Conservation (phyloP, 2,797 vertebrate genomes). For the Fundulus diaphanus region DNA sequence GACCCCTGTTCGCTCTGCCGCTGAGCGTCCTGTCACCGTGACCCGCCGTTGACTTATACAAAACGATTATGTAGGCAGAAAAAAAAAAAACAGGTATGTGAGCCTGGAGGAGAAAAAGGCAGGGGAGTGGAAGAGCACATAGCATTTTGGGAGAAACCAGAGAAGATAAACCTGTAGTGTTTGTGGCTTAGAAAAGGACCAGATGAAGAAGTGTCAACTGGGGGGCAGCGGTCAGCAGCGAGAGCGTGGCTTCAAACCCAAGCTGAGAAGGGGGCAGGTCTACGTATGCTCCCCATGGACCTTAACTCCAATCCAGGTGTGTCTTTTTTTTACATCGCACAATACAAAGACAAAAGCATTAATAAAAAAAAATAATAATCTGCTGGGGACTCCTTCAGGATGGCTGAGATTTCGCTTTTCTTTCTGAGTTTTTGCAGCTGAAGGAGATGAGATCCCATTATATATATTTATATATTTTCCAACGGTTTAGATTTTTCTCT, state of each 20-base stretch:
- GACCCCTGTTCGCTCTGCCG: slow-evolving; percentile 60
- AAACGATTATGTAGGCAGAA: slow-evolving; percentile 44
- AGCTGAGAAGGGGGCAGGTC: slow-evolving; percentile 52
- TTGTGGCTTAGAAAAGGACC: slow-evolving; percentile 58
- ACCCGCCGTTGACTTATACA: slow-evolving; percentile 60
- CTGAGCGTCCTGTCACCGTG: slow-evolving; percentile 49
- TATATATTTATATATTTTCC: background rate
- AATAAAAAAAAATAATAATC: slow-evolving; percentile 20
- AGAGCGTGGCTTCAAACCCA: slow-evolving; percentile 58
- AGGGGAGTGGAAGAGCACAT: slow-evolving; percentile 28
- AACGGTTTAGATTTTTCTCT: slow-evolving; percentile 6
- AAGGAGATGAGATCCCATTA: background rate
- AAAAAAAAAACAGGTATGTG: slow-evolving; percentile 44
- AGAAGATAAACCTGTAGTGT: slow-evolving; percentile 41
- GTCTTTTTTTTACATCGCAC: slow-evolving; percentile 52
- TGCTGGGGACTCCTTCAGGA: slow-evolving; percentile 28
- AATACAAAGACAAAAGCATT: slow-evolving; percentile 40
- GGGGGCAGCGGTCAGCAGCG: slow-evolving; percentile 64
- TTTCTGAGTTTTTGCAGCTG: slow-evolving; percentile 25
- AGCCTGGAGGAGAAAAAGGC: slow-evolving; percentile 39
- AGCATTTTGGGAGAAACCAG: slow-evolving; percentile 47
- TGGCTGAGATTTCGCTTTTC: slow-evolving; percentile 25
- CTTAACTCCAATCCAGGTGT: slow-evolving; percentile 83
- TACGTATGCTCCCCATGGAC: slow-evolving; percentile 71
- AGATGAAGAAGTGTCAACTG: slow-evolving; percentile 72